Base-by-base conservation (phyloP, 2,113 vertebrate species). In the Eublepharis macularius region DNA sequence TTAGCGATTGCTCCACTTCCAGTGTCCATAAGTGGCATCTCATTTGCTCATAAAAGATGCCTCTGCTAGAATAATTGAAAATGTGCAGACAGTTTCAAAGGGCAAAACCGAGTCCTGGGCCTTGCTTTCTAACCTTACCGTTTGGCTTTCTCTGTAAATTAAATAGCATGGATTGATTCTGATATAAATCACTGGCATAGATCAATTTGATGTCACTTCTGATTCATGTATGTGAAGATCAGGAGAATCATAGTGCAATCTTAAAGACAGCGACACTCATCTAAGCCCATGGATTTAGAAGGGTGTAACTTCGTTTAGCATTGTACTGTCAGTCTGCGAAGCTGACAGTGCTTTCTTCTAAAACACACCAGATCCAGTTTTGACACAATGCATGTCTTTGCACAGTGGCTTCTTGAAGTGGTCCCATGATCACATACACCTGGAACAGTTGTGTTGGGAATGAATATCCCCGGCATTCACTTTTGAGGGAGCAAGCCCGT, bases 41-140 rank as follows among this genome's bases (percentile, higher is more conserved):
- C 34, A 72, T 83, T 70, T 78, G 69, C 51, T 82, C 51, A 1
- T 32, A 54, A 49, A 77, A 70, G 51, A 47, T 49, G 54, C 65
- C 74, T 73, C 34, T 39, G 86, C 66, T 82, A 14, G 39, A 86
- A 80, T 80, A 86, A 86, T 80, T 80, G 84, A 80, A 86, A 82
- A 24, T 41, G 36, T 60, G 14, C 63, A 63, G 73, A 60, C 49
- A 60, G 29, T 82, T 78, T 63, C 65, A 60, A 70, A 47, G 49
- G 32, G 3, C 49, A 36, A 32, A 76, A 39, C 45, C 16, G n/a
- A 43, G 45, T 47, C 63, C 68, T 39, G 24, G 39, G 2, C 26
- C 6, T 39, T n/a, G 26, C 51, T 17, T 3, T 5, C 32, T 78
- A 49, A 82, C 51, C 68, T 82, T 49, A 41, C 29, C 43, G 19